Evolutionary conservation across 2,888 invertebrate genomes (phyloP).

Genomic region (Itoplectis maculator): DNA sequence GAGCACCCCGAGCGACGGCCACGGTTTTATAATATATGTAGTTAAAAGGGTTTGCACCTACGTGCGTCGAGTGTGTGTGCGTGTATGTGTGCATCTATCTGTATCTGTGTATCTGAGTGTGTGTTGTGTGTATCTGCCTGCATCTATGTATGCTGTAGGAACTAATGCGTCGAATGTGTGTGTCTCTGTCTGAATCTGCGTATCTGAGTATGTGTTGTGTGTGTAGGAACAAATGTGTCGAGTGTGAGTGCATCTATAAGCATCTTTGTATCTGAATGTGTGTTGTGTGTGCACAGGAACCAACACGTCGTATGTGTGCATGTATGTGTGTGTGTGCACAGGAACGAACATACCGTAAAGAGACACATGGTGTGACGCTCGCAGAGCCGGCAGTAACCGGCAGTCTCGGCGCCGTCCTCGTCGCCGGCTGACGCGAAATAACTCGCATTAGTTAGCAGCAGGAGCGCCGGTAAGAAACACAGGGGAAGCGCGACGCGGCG

Average conservation of each 20-base stretch:
- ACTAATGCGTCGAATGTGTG: too few species aligned
- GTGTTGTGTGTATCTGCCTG: too few species aligned
- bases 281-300: too few species aligned
- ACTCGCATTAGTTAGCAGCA: constrained; percentile 70
- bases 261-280: too few species aligned
- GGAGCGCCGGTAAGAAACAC: constrained; percentile 63
- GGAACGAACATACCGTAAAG: constrained; percentile 75
- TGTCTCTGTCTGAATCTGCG: too few species aligned
- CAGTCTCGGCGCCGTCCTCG: constrained; percentile 67
- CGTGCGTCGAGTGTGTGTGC: neutral
- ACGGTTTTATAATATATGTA: constrained; percentile 29
- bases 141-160: too few species aligned
- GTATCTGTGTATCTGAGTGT: too few species aligned
- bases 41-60: constrained; percentile 9
- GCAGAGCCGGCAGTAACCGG: constrained; percentile 78
- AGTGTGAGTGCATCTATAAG: too few species aligned
- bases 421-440: constrained; percentile 69
- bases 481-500: constrained; percentile 46
- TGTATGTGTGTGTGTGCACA: constrained; percentile 6
- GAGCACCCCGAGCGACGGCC: neutral
- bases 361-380: constrained; percentile 79
- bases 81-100: too few species aligned
- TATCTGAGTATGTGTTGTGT: too few species aligned
- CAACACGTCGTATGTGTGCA: too few species aligned
- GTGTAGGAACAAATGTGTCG: too few species aligned